These are phyloP conservation scores for Dusona sp. DNA, from an alignment of 2,888 invertebrate genomes.

Conservation along the genomic window DNA sequence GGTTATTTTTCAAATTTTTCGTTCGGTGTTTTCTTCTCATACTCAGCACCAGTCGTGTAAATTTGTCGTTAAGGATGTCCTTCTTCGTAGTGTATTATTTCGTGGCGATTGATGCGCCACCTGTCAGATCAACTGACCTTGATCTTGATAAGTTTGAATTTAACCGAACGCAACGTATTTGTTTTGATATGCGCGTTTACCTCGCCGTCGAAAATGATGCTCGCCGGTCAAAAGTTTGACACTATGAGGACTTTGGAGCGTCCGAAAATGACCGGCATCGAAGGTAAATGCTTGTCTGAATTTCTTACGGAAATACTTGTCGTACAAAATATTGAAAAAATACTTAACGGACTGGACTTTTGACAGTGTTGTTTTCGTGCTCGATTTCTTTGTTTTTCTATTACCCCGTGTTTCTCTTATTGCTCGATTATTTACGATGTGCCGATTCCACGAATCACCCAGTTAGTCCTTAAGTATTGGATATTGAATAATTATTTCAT, in stretches of 20 bases:
- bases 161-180: conserved; percentile 61
- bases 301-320: background rate
- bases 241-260: conserved; percentile 36
- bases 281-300: conserved; percentile 35
- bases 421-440: background rate
- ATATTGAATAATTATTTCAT: conserved; percentile 12
- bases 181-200: conserved; percentile 61
- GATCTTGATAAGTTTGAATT: conserved; percentile 60
- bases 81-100: background rate
- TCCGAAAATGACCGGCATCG: conserved; percentile 31
- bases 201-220: conserved; percentile 58
- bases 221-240: conserved; percentile 58
- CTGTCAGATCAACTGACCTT: background rate
- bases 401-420: background rate
- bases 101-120: conserved; percentile 12
- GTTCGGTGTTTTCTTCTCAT: background rate
- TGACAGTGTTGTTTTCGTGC: conserved; percentile 14
- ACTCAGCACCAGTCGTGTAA: background rate
- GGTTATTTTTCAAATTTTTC: background rate
- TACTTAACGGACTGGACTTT: background rate
- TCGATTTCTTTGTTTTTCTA: background rate
- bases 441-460: background rate
- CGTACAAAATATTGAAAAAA: background rate
- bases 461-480: background rate
- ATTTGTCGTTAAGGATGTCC: background rate